Evolutionary conservation across 2,113 vertebrate genomes (phyloP).

Genomic region (Mixornis gularis): DNA sequence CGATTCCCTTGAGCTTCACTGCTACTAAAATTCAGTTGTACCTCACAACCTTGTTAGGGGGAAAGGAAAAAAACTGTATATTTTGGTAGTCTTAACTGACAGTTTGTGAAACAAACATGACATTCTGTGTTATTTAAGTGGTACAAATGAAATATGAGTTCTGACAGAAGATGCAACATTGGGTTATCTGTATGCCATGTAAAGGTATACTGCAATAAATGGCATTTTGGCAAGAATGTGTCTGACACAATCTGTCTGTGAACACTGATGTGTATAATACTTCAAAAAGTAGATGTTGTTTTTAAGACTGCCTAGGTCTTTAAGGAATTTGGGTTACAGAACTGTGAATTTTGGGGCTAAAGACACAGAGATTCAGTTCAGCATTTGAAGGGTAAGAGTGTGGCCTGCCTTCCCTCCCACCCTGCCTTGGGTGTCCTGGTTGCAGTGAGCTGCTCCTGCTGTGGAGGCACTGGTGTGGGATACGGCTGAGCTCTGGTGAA

Average conservation of each 20-base stretch:
- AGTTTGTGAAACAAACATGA: constrained; percentile 65
- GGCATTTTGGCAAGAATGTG: constrained; percentile 45
- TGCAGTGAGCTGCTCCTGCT: neutral
- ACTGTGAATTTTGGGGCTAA: neutral
- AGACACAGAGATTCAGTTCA: neutral
- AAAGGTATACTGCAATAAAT: constrained; percentile 65
- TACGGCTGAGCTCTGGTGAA: neutral
- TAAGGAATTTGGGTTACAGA: neutral
- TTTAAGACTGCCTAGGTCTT: neutral
- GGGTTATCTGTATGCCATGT: constrained; percentile 49
- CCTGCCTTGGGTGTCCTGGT: neutral
- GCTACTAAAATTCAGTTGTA: constrained; percentile 52
- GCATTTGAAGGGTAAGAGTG: neutral
- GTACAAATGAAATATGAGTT: constrained; percentile 44
- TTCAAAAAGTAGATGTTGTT: neutral
- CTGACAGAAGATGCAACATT: constrained; percentile 17
- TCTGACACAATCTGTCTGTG: neutral
- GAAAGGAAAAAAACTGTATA: constrained; percentile 45
- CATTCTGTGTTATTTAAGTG: constrained; percentile 60
- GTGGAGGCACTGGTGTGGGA: no score
- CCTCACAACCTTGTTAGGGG: constrained; percentile 36
- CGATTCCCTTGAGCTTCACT: neutral
- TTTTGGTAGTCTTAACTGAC: constrained; percentile 63
- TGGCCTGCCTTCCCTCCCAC: neutral
- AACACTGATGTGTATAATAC: neutral